Evolutionary conservation across 2,888 invertebrate genomes (phyloP).

Genomic region (Deilephila porcellus): DNA sequence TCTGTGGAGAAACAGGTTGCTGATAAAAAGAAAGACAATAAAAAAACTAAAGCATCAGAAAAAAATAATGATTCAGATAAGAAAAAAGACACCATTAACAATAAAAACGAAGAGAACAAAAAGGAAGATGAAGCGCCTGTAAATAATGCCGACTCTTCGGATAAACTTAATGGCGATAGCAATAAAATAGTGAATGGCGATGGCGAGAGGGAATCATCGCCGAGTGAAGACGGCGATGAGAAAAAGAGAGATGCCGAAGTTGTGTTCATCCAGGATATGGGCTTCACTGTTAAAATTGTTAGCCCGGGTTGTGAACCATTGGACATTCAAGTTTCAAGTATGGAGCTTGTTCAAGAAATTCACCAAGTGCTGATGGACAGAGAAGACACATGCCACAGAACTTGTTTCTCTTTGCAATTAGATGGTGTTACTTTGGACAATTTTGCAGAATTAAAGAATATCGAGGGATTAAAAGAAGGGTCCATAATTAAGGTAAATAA

Average conservation of each 20-base stretch:
- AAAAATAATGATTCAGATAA: slow-evolving; percentile 64
- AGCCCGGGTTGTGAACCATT: slow-evolving; percentile 96
- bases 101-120: slow-evolving; percentile 56
- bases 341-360: slow-evolving; percentile 99
- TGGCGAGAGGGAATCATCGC: slow-evolving; percentile 75
- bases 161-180: slow-evolving; percentile 65
- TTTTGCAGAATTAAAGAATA: slow-evolving; percentile 98
- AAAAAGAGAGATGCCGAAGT: slow-evolving; percentile 90
- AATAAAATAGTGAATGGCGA: slow-evolving; percentile 71
- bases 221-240: slow-evolving; percentile 83
- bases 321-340: slow-evolving; percentile 98
- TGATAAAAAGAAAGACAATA: slow-evolving; percentile 71
- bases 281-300: slow-evolving; percentile 96
- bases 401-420: slow-evolving; percentile 98
- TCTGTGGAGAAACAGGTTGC: slow-evolving; percentile 54
- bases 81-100: slow-evolving; percentile 59
- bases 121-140: slow-evolving; percentile 53
- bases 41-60: slow-evolving; percentile 63
- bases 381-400: slow-evolving; percentile 99
- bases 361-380: slow-evolving; percentile 99
- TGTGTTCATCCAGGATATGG: slow-evolving; percentile 95
- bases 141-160: slow-evolving; percentile 54
- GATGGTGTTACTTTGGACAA: slow-evolving; percentile 97
- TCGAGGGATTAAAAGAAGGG: slow-evolving; percentile 97
- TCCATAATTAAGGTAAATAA: slow-evolving; percentile 92